Evolutionary conservation across 2,888 invertebrate genomes (phyloP).

Genomic region (Dione vanillae): DNA sequence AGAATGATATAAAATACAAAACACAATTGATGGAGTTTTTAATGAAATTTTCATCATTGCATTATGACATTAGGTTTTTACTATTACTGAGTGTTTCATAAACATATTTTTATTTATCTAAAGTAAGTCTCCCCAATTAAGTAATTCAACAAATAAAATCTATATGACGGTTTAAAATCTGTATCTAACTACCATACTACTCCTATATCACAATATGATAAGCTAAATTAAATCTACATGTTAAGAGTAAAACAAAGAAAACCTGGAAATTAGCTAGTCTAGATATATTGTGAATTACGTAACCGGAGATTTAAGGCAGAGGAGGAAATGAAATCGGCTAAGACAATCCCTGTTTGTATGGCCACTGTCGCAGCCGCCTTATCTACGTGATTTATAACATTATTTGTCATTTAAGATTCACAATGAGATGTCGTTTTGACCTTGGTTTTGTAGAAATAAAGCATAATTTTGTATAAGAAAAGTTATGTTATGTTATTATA

Average conservation of each 20-base stretch:
- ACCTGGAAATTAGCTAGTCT: too few species aligned
- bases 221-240: background rate
- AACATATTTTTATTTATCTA: too few species aligned
- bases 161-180: too few species aligned
- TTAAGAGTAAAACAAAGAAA: background rate
- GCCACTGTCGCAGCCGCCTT: constrained; percentile 22
- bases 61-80: too few species aligned
- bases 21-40: too few species aligned
- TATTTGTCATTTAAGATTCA: constrained; percentile 28
- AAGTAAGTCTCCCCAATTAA: too few species aligned
- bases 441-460: background rate
- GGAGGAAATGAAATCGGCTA: constrained; percentile 37
- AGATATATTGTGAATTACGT: constrained; percentile 16
- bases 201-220: background rate
- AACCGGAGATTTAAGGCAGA: constrained; percentile 35
- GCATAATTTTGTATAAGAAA: background rate
- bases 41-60: too few species aligned
- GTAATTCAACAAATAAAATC: too few species aligned
- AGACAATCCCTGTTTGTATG: constrained; percentile 34
- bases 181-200: too few species aligned
- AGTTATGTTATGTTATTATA: background rate
- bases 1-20: too few species aligned
- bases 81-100: too few species aligned
- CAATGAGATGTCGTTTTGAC: constrained; percentile 15
- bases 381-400: constrained; percentile 29